Evolutionary conservation across 2,113 vertebrate genomes (phyloP).

Genomic region (Oceanites oceanicus): DNA sequence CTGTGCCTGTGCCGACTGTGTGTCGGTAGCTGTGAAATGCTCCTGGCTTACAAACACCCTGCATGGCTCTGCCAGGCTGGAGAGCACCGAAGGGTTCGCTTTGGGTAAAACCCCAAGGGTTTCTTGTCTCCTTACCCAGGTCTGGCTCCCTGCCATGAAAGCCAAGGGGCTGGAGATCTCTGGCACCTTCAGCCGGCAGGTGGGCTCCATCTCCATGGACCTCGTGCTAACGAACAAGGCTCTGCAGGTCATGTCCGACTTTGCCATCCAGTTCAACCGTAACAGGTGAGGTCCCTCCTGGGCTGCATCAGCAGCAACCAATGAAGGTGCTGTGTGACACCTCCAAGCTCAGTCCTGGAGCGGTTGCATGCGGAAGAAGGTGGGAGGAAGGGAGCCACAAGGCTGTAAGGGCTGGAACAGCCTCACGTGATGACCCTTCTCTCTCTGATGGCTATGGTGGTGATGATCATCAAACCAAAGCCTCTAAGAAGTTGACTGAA

Average conservation of each 20-base stretch:
- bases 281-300: conserved; percentile 82
- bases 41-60: neutral
- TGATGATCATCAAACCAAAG: conserved; percentile 67
- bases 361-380: accelerated
- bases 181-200: conserved; percentile 90
- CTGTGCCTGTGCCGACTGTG: neutral
- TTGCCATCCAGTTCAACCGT: conserved; percentile 98
- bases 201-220: conserved; percentile 93
- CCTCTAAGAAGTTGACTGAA: conserved; percentile 85
- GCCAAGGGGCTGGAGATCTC: conserved; percentile 96
- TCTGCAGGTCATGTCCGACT: conserved; percentile 96
- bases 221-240: conserved; percentile 94
- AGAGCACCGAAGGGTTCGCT: accelerated
- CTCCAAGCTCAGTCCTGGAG: accelerated
- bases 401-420: neutral
- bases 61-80: neutral
- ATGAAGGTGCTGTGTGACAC: accelerated
- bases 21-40: neutral
- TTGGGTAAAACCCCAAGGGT: neutral
- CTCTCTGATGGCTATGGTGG: conserved; percentile 60
- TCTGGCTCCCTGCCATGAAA: conserved; percentile 97
- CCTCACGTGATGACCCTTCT: conserved; percentile 73
- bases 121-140: conserved; percentile 62
- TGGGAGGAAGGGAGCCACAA: neutral
- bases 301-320: accelerated